phyloP scores from a whole-genome alignment of 2,113 vertebrate species.

The Sclerurus mexicanus region DNA sequence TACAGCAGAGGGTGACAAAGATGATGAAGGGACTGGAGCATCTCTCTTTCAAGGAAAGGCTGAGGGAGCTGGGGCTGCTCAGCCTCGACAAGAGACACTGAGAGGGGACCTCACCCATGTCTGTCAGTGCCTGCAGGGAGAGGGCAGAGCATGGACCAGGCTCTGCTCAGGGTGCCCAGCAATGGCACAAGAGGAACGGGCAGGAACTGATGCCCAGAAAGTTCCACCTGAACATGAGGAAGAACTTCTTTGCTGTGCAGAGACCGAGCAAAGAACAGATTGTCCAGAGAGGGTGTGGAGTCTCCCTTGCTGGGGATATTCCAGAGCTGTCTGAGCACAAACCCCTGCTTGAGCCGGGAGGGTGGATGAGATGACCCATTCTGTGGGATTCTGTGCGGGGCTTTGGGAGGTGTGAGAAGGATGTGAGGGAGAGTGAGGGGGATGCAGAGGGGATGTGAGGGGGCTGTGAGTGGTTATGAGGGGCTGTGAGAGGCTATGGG shows the following conservation, averaged over 20 bases:
- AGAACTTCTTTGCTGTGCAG: background rate
- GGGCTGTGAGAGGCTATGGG: too few species aligned
- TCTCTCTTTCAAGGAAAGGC: background rate
- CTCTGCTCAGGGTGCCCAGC: background rate
- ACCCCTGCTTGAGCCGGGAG: background rate
- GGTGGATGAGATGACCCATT: background rate
- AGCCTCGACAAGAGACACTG: background rate
- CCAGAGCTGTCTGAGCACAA: background rate
- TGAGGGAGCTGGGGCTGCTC: background rate
- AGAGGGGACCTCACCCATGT: accelerated
- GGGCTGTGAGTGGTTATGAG: background rate
- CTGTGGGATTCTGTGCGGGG: background rate
- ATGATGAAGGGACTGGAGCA: background rate
- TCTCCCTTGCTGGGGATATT: background rate
- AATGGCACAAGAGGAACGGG: background rate
- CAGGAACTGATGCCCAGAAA: background rate
- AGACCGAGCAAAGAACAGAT: background rate
- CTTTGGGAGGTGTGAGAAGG: background rate
- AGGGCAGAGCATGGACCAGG: background rate
- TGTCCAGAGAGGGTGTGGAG: background rate
- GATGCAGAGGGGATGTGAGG: background rate
- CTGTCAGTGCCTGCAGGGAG: background rate
- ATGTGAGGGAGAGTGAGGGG: background rate
- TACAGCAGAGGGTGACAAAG: background rate
- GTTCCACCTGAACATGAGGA: background rate